Evolutionary conservation across 2,113 vertebrate genomes (phyloP), one percentile per base, ranked within the genome.

Genomic region (Andinoacara biseriatus): DNA sequence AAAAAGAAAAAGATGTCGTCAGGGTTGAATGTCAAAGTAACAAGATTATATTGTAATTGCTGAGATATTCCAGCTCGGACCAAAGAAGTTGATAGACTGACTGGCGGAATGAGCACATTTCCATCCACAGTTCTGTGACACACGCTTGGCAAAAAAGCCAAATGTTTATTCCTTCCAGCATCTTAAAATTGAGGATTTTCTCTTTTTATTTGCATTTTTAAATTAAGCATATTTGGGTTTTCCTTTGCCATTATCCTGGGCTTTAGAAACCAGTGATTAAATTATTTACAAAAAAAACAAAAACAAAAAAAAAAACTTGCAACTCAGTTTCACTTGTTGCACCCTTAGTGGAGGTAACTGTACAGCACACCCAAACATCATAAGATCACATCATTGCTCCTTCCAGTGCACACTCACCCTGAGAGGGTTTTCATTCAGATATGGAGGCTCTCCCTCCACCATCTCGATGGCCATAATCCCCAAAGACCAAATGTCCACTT

Each of bases 391-490:
- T 18, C 8, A 15, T 26, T 58, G 29, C 61, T 60, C 46, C 14
- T 54, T 18, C 15, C 1, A 57, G 46, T 49, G 38, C 58, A 72
- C 58, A 76, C 97, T 97, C 95, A 99, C 98, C 96, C 98, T 96
- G 86, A 99, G 94, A 46, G 98, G 98, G 92, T 99, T 99, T 92
- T 99, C 98, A 0, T 99, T 99, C 91, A 99, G 98, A 95, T 99
- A 99, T 0, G 98, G 98, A 61, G 98, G 98, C 59, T 99, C 98
- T 90, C 98, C 98, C 94, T 99, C 98, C 75, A 99, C 98, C 98
- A 99, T 99, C 92, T 99, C 98, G 63, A 99, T 99, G 22, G 98
- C 98, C 98, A 99, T 98, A 89, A 99, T 99, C 79, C 98, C 98
- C 91, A 99, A 93, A 74, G 98, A 99, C 98, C 98, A 99, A 90